Evolutionary conservation across 2,113 vertebrate species (phyloP).

Genomic region (Bucco capensis): DNA sequence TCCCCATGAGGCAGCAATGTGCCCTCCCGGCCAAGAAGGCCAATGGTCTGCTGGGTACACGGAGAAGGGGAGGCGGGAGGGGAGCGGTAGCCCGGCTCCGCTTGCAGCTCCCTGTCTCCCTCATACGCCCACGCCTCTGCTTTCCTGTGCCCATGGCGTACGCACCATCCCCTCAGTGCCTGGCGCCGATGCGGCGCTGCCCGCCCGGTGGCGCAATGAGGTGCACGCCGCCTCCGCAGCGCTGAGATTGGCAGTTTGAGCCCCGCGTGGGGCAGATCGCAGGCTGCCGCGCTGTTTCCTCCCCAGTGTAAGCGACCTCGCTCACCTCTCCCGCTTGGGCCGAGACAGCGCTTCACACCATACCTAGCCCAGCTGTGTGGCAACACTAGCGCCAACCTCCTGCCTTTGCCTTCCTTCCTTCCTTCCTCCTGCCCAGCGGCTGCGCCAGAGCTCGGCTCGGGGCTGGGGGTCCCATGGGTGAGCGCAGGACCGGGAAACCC

Average conservation of each 20-base stretch:
- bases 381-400: background rate
- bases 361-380: background rate
- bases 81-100: too few species aligned
- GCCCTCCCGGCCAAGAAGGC: too few species aligned
- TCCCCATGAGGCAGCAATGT: too few species aligned
- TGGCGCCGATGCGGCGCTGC: background rate
- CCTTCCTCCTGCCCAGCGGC: background rate
- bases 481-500: background rate
- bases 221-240: background rate
- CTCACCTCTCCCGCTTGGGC: too few species aligned
- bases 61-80: too few species aligned
- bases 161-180: background rate
- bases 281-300: background rate
- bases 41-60: too few species aligned
- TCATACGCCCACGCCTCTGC: too few species aligned
- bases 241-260: rapidly evolving
- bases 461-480: background rate
- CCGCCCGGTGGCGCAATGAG: background rate
- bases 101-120: too few species aligned
- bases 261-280: rapidly evolving
- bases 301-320: rapidly evolving
- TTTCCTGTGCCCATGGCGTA: too few species aligned
- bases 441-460: too few species aligned
- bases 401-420: background rate
- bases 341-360: background rate